Evolutionary conservation across 1,140 invertebrate genomes (phyloP), one percentile per base, ranked within the genome.

Genomic region (Cyrtorhinus lividipennis): DNA sequence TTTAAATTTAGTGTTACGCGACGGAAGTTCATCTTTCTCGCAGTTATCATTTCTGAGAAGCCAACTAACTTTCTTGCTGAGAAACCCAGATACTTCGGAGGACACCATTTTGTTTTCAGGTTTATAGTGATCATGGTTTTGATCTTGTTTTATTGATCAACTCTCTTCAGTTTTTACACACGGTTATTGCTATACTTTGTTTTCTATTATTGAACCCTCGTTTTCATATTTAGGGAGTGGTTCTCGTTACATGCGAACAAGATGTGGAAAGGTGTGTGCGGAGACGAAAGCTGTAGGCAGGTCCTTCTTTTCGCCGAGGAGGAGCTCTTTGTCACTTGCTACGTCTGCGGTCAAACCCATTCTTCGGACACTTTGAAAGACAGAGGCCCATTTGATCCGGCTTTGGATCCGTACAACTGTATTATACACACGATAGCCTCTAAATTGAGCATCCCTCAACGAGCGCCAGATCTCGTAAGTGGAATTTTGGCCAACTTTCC

Each of bases 311-410:
- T 48, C 48, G 46, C 59, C 23, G 53, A 63, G n/a, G 48, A 53
- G 15, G 48, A 61, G 24, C 24, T 27, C 2, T 30, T 48, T 48
- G 64, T 68, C 44, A 63, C 59, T 23, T 68, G 67, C 46, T 61
- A 66, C 25, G 45, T 53, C 48, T 68, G 67, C 59, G 67, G 67
- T 25, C 67, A 68, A 38, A 63, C 65, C 12, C 65, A 66, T 45
- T 13, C 38, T n/a, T 61, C 59, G 2, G 56, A 53, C 12, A 27
- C 57, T 23, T 44, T 68, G 13, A 20, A 48, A 3, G 22, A 64
- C 12, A 63, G 26, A 25, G 20, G 44, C 22, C 64, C 65, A 27
- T 56, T 66, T 8, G 64, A 66, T 61, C 25, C 59, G 15, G 26
- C 23, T 20, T 25, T 56, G 24, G 63, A 61, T 20, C 27, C 30